Evolutionary conservation across 2,888 invertebrate species (phyloP), one percentile per base, ranked within the genome.

Genomic region (Athalia rosae): DNA sequence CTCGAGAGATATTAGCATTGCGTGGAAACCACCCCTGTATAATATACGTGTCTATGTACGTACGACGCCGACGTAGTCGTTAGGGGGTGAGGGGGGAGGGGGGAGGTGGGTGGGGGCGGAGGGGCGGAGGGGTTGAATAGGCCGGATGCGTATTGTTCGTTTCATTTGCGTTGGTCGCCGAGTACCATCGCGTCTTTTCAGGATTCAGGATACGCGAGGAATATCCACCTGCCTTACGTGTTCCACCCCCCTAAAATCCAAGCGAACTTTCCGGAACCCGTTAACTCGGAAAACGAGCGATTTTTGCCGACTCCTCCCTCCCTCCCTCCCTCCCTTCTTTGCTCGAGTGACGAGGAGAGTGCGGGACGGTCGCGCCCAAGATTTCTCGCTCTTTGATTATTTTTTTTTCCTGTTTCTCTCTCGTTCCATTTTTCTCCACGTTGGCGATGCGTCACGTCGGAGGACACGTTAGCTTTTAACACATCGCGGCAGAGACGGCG

Each of bases 61-160:
- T 53, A 59, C 13, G 28, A 13, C 13, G 13, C 6, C 8, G n/a
- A 66, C 15, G 43, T 43, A 43, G 66, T 28, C 28, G 28, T 28
- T 28, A 28, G 28, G 28, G 28, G 28, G n/a, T n/a, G n/a, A n/a
- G n/a, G n/a, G n/a, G 50, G 8, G 8, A 50, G 50, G 9, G 9
- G 50, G 50, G 50, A 50, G 50, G 50, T 50, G 50, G 7, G 9
- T 50, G 7, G 50, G 11, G 9, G 43, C 11, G 62, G 11, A 62
- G 43, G 66, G 43, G 15, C 15, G 45, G 15, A 11, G 28, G 28
- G 28, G 53, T 13, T 73, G 73, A 73, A 73, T 73, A 73, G 73
- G 47, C 73, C 73, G 73, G 73, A 73, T 73, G 59, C 73, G 58
- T 73, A 73, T 73, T 73, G 73, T 73, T 73, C 73, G 73, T 73